Percentiles rank a stretch among this genome's conserved stretches.
Conservation (phyloP, 2,113 vertebrate species). For the Tragelaphus imberbis region DNA sequence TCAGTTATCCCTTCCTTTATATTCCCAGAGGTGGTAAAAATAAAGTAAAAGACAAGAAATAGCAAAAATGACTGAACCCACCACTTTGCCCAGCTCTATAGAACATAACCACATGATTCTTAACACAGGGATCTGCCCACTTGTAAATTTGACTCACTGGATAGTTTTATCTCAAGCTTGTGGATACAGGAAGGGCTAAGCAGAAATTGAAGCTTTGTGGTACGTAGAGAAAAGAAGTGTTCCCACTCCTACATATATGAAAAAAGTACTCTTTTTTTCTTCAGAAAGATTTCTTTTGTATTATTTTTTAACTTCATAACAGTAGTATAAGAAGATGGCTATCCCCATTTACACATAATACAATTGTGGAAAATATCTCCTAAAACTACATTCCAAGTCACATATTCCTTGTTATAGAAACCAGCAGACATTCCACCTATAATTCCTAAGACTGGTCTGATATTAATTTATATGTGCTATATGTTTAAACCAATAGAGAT, state of each 20-base stretch:
- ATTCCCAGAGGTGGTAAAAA: neutral
- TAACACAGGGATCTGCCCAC: neutral
- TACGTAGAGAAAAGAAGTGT: neutral
- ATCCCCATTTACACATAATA: neutral
- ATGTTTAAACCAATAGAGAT: neutral
- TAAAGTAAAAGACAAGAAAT: neutral
- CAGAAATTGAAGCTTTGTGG: neutral
- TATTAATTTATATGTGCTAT: neutral
- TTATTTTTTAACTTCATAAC: neutral
- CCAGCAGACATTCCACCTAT: neutral
- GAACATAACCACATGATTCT: neutral
- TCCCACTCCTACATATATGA: neutral
- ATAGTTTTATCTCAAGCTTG: neutral
- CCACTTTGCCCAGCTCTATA: neutral
- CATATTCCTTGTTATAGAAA: neutral
- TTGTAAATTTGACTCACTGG: neutral
- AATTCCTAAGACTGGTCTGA: neutral
- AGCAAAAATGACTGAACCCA: neutral
- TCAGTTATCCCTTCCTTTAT: neutral
- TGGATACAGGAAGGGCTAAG: neutral
- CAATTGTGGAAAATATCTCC: neutral
- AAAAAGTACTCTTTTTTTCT: neutral
- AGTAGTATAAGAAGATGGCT: neutral
- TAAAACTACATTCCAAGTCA: neutral
- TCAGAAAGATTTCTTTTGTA: neutral